Base-by-base conservation (phyloP, 2,888 invertebrate species). In the Argynnis bischoffii region DNA sequence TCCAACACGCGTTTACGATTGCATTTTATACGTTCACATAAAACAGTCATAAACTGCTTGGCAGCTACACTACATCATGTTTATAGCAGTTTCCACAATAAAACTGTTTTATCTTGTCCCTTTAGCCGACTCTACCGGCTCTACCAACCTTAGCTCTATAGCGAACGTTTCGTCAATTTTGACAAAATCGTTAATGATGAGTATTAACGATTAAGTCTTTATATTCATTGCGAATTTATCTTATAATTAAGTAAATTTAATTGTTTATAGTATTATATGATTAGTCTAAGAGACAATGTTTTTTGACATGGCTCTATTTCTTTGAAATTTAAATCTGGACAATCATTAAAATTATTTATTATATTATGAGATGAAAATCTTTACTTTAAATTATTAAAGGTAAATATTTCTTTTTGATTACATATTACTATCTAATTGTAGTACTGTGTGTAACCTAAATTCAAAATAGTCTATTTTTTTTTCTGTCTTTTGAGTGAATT, bases 41-140 rank as follows among this genome's bases (percentile, higher is more conserved):
- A 74, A 74, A 69, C 64, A 60, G 67, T 66, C 70, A 67, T 74
- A 74, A 73, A 72, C 73, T 69, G 66, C 60, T 73, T 69, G 65
- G 67, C 65, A 61, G 74, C 56, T 67, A 50, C 56, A 67, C 56
- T 70, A 71, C 70, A 71, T 71, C 66, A 71, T 71, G 70, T 71
- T 71, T 71, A 71, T 69, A 56, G 69, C 66, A 21, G 54, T 15
- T 21, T 53, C 66, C 51, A 67, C 70, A 69, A 66, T 69, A 69
- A 69, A 69, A 69, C 57, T 63, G 41, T 18, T 66, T 55, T 67
- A 69, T 69, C 69, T 67, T 55, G 70, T 66, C 59, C 63, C 56
- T 57, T 55, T 65, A 57, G 55, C 56, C 55, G 55, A 65, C 60
- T 59, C 59, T 26, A 51, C 63, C 59, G 53, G n/a, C 61, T 53